A percentile compares a stretch with the other conserved stretches of the same genome.
phyloP scores from a whole-genome alignment of 2,113 vertebrate species.

The Crotalus helleri region DNA sequence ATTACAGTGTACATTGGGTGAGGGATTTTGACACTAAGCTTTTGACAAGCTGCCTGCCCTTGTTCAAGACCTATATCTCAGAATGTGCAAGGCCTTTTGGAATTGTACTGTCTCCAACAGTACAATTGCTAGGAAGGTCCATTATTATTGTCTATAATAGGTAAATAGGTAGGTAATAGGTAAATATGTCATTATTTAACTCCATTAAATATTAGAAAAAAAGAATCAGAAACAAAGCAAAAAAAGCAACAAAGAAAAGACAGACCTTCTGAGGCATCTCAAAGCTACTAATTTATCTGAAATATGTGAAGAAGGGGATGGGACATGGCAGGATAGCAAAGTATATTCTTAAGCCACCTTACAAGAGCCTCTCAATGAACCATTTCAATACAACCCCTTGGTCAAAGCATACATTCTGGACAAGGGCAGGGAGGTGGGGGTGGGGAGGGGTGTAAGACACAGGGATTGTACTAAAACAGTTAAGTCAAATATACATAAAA shows the following conservation, averaged over 20 bases:
- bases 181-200: constrained; percentile 6
- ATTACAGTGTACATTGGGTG: constrained; percentile 29
- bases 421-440: background rate
- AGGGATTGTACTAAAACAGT: background rate
- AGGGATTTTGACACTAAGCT: constrained; percentile 16
- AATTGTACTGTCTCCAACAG: constrained; percentile 46
- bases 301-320: constrained; percentile 29
- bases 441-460: background rate
- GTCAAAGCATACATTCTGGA: constrained; percentile 33
- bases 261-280: constrained; percentile 19
- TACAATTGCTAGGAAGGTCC: constrained; percentile 42
- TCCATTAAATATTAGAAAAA: background rate
- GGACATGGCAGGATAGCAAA: constrained; percentile 6
- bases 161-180: background rate
- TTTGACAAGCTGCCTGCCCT: constrained; percentile 51
- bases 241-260: constrained; percentile 15
- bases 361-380: constrained; percentile 27
- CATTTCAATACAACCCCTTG: background rate
- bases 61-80: constrained; percentile 39
- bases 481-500: background rate
- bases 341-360: constrained; percentile 28
- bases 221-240: background rate
- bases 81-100: constrained; percentile 36
- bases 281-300: constrained; percentile 42
- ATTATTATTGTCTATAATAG: constrained; percentile 20